Evolutionary conservation across 1,140 invertebrate species (phyloP), one percentile per base, ranked within the genome.

Genomic region (Sipha flava): DNA sequence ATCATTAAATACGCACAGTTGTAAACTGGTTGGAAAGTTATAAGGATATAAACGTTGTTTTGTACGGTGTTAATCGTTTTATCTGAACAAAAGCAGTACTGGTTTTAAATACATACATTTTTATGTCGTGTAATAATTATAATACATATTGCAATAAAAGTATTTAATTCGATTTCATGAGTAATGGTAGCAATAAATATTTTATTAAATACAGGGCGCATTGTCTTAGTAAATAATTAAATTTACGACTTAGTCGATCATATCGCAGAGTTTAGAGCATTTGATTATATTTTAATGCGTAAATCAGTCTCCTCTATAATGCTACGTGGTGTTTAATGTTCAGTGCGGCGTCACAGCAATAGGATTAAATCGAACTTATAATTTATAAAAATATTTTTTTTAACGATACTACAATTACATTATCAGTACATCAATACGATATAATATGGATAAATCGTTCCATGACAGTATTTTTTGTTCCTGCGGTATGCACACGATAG

Each of bases 1-100:
- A 66, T 40, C 23, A 66, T 14, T 66, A 66, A 66, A 66, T 16
- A 37, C 21, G 62, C 37, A 66, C 43, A 66, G 37, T 21, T 66
- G 21, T 66, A 66, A 66, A 66, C 64, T 66, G 64, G 64, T 66
- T 66, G 64, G 64, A 66, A 66, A 66, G n/a, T 66, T 66, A 66
- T 26, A 26, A 16, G 23, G 2, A 21, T 12, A 43, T 66, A 43
- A 66, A 66, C 21, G 64, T 66, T 40, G 64, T 66, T 66, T 43
- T 37, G 26, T 66, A 23, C 21, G 21, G 10, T 40, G 64, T 43
- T 66, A 66, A 66, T 66, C 64, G 64, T 3, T 66, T 43, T 43
- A 66, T 66, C 37, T 66, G 21, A 66, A 66, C 21, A 40, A 66
- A 66, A 43, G 23, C 34, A 43, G 40, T 66, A 66, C 64, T 66